Evolutionary conservation across 2,888 invertebrate genomes (phyloP), one percentile per base, ranked within the genome.

Genomic region (Ornithoptera priamus): DNA sequence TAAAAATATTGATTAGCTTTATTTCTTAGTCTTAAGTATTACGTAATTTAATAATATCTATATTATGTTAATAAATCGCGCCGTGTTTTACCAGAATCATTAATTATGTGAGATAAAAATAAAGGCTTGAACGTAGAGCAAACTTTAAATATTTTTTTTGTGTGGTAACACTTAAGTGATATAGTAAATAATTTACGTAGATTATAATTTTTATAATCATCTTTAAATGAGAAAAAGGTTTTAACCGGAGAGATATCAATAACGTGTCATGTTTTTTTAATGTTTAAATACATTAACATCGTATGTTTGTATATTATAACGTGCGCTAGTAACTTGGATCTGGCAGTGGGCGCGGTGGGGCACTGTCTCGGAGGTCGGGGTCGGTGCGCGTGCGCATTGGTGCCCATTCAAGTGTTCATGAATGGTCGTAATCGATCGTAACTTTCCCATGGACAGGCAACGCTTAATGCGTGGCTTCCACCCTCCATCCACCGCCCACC

Each of bases 361-460:
- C 82, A 84, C 82, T 83, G 85, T 84, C 82, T 85, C 78, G 77
- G 78, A 79, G 80, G 82, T 80, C 80, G 82, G 78, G 79, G 81
- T 81, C 80, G 79, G 81, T 82, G 81, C 84, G 81, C 82, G 80
- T 82, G 81, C 85, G 84, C 85, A 78, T 85, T 85, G 85, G 86
- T 83, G 86, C 87, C 87, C 90, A 89, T 90, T 92, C 89, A 90
- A 87, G 85, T 89, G 86, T 86, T 87, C 84, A 89, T 90, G 90
- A 90, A 91, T 90, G 91, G 86, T 85, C 78, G 87, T 88, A 87
- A 88, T 83, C 84, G 64, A 85, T 88, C 82, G 88, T 85, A 85
- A 86, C 89, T 89, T 90, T 90, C 90, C 88, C 89, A 89, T 89
- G 85, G 85, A 81, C 82, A 85, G 88, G 84, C 84, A 85, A 84